A percentile compares a stretch with the other conserved stretches of the same genome.
phyloP scores from a whole-genome alignment of 2,797 vertebrate species.

The Momotus momota region DNA sequence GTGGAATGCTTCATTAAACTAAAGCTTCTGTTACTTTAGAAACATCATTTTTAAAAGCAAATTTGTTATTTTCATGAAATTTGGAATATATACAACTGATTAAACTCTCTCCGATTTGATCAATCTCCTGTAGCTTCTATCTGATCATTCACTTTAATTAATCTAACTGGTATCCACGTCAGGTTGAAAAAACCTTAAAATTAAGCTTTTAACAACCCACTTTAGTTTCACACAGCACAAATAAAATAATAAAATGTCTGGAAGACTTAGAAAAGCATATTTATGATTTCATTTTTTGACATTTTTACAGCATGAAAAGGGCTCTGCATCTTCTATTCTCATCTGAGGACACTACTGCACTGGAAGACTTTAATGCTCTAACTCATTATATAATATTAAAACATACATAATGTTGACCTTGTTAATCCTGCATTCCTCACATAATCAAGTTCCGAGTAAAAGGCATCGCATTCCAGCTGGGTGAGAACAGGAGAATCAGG shows the following conservation, averaged over 20 bases:
- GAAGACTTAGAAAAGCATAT: constrained; percentile 17
- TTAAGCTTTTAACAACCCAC: constrained; percentile 48
- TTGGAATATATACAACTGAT: constrained; percentile 6
- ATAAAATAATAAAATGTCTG: constrained; percentile 43
- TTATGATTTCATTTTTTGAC: constrained; percentile 13
- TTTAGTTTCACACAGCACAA: constrained; percentile 23
- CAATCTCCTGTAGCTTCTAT: constrained; percentile 34
- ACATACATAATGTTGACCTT: not conserved
- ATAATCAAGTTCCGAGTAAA: not conserved
- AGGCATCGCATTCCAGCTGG: not conserved
- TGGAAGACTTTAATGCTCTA: not conserved
- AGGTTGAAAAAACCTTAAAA: constrained; percentile 49
- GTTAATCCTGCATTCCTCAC: not conserved
- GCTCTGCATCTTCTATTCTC: constrained; percentile 39
- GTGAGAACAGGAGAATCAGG: not conserved
- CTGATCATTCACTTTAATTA: constrained; percentile 51
- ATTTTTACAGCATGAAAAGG: constrained; percentile 5
- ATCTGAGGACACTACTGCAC: not conserved
- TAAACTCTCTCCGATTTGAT: constrained; percentile 32
- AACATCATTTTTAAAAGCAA: constrained; percentile 34
- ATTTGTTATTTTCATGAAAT: constrained; percentile 35
- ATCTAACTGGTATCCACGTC: constrained; percentile 27
- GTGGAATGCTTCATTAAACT: constrained; percentile 26
- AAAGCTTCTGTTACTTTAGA: constrained; percentile 35
- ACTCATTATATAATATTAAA: not conserved